Base-by-base conservation (phyloP, 2,113 vertebrate genomes). In the Petrocephalus microphthalmus region DNA sequence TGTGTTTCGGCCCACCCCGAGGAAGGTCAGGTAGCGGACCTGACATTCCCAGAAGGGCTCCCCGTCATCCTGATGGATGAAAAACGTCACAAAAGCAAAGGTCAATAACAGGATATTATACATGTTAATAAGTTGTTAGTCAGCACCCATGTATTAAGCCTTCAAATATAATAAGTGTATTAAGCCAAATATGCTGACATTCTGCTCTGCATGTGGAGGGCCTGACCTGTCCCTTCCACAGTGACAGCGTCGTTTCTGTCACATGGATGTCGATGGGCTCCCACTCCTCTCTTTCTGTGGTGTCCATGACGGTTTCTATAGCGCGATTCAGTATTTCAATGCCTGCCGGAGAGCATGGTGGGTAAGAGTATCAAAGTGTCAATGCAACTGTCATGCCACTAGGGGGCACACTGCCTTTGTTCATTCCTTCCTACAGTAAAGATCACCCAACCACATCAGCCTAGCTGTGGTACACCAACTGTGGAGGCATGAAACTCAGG, bases 281-380 rank as follows among this genome's bases (percentile, higher is more conserved):
- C 98, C 98, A 99, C 88, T 94, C 90, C 1, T 97, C 96, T 89
- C 78, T 93, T 84, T 96, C 95, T 0, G 94, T 95, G 8, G 92
- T 93, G 88, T 93, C 94, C 57, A 95, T 95, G 93, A 99, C 95
- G 91, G 94, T 96, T 90, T 97, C 97, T 0, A 99, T 98, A 17
- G 97, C 97, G 84, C 96, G 92, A 29, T 99, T 99, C 92, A 99
- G 88, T 88, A 99, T 96, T 54, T 98, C 97, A 96, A 99, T 99
- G 71, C 98, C 98, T 99, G 89, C 1, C 52, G 49, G 51, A 19
- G 37, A 6, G 87, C 37, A 0, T 0, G 19, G 74, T 57, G 0
- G 60, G 87, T 64, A 10, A 88, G 37, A 2, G 42, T 54, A 29
- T 88, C 47, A 87, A 60, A 22, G 64, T 7, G n/a, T 42, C 22